Conservation (phyloP, 2,888 invertebrate species). For the Sarcophaga variegata region DNA sequence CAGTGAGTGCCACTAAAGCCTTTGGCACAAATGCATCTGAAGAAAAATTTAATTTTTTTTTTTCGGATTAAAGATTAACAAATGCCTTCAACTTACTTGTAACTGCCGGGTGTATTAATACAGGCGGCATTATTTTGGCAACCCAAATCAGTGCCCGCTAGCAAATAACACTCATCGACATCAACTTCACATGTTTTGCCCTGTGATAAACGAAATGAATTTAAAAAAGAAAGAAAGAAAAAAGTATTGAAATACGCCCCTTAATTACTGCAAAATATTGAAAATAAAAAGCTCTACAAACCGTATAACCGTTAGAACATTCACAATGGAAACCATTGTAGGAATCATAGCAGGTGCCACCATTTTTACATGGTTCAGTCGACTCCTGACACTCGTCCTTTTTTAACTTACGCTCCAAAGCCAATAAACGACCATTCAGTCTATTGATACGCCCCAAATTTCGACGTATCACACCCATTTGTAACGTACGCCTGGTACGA, state of each 20-base stretch:
- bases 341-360: conserved; percentile 90
- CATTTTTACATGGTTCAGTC: conserved; percentile 88
- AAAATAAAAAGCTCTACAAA: conserved; percentile 60
- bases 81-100: conserved; percentile 83
- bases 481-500: conserved; percentile 65
- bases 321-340: conserved; percentile 88
- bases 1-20: conserved; percentile 94
- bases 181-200: conserved; percentile 89
- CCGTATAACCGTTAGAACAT: conserved; percentile 88
- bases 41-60: background rate
- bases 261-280: conserved; percentile 4
- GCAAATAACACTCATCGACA: conserved; percentile 92
- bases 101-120: conserved; percentile 89
- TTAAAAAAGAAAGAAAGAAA: conserved; percentile 12
- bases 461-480: conserved; percentile 67
- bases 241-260: conserved; percentile 48
- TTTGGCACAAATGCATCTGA: conserved; percentile 88
- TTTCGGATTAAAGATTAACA: background rate
- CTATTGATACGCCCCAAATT: conserved; percentile 72
- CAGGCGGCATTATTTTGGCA: conserved; percentile 96
- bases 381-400: conserved; percentile 72
- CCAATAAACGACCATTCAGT: conserved; percentile 60
- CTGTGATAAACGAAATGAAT: conserved; percentile 74
- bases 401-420: conserved; percentile 67
- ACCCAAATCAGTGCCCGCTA: conserved; percentile 91